Conservation (phyloP, 2,113 vertebrate species). For the Burhinus oedicnemus region DNA sequence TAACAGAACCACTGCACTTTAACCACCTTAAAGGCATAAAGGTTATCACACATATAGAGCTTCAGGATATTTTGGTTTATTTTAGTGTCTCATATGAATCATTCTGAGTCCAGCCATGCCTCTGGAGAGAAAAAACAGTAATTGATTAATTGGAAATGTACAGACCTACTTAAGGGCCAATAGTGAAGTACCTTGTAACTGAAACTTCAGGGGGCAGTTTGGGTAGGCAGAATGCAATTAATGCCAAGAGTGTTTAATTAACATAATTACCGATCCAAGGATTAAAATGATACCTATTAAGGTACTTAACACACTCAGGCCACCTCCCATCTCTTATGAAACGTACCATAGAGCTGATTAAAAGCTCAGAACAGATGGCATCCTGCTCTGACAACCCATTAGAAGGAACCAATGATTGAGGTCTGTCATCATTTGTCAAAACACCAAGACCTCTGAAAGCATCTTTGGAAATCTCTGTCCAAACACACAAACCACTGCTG, state of each 20-base stretch:
- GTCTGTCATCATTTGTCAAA: not conserved
- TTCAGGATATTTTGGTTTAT: not conserved
- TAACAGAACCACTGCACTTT: not conserved
- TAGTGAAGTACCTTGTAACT: not conserved
- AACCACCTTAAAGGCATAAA: not conserved
- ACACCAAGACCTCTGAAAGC: not conserved
- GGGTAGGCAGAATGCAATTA: not conserved
- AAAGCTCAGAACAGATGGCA: not conserved
- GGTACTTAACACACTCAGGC: not conserved
- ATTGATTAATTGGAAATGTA: not conserved
- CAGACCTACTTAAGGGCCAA: not conserved
- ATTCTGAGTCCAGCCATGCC: not conserved
- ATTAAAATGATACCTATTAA: constrained; percentile 3
- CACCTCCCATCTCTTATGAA: constrained; percentile 37
- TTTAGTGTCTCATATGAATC: not conserved
- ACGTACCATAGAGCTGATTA: not conserved
- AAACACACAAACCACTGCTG: not conserved
- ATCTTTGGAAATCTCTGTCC: not conserved
- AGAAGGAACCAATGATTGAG: not conserved
- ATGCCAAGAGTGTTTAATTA: constrained; percentile 1
- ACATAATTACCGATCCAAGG: not conserved
- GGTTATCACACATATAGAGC: not conserved
- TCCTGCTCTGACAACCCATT: not conserved
- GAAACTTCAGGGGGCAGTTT: constrained; percentile 8
- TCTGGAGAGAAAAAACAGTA: not conserved